Percentiles rank a stretch among this genome's conserved stretches.
These are phyloP conservation scores for Amblyjoppa proteus DNA, from an alignment of 2,888 invertebrate species.

Conservation along the genomic window DNA sequence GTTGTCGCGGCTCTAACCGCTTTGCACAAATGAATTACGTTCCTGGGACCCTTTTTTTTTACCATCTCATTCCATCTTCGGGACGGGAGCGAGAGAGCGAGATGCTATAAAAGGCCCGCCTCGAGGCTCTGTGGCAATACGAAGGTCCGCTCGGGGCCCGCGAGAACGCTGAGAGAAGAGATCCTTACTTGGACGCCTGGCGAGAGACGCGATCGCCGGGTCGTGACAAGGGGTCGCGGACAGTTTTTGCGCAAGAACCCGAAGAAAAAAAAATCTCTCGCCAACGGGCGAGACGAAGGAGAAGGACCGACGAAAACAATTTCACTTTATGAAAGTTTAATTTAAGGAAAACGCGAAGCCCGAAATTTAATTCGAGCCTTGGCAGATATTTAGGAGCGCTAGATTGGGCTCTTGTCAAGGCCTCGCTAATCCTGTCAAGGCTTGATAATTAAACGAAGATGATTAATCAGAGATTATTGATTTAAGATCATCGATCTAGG, in stretches of 20 bases:
- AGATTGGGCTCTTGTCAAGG: not conserved
- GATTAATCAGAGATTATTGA: too few relatives aligned
- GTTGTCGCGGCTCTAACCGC: slow-evolving; percentile 18
- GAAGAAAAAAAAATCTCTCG: slow-evolving; percentile 5
- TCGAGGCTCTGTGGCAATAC: slow-evolving; percentile 63
- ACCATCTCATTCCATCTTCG: slow-evolving; percentile 54
- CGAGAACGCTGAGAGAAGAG: slow-evolving; percentile 41
- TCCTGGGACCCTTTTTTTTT: slow-evolving; percentile 51
- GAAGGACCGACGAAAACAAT: not conserved
- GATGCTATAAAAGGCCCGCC: slow-evolving; percentile 70
- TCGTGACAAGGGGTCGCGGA: slow-evolving; percentile 56
- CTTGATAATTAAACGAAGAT: not conserved
- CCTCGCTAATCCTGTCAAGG: not conserved
- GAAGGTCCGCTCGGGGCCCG: slow-evolving; percentile 51
- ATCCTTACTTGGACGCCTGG: slow-evolving; percentile 63
- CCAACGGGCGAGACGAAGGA: not conserved
- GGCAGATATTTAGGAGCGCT: not conserved
- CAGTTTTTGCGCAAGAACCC: slow-evolving; percentile 50
- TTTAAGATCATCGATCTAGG: too few relatives aligned
- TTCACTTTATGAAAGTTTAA: not conserved
- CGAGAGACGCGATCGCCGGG: slow-evolving; percentile 48
- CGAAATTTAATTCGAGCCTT: not conserved
- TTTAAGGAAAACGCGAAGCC: not conserved
- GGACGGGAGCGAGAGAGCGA: slow-evolving; percentile 60
- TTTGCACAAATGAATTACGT: slow-evolving; percentile 41